A percentile compares a stretch with the other conserved stretches of the same genome.
phyloP scores from a whole-genome alignment of 2,113 vertebrate species.

The Mugil cephalus region DNA sequence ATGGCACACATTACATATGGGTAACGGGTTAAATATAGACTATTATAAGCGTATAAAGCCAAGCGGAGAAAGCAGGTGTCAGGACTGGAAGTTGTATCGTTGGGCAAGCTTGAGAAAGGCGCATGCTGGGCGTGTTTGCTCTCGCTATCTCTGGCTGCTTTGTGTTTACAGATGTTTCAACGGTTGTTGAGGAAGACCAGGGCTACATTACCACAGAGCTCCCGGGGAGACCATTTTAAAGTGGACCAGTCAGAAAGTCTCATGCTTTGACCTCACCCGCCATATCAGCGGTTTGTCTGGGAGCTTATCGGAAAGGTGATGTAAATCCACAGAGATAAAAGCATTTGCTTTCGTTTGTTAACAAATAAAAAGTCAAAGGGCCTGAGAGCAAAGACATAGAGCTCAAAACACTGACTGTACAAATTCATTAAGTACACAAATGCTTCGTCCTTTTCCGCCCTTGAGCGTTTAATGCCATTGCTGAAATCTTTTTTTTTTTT shows the following conservation, averaged over 20 bases:
- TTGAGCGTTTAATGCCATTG: not conserved
- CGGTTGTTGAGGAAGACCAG: conserved; percentile 60
- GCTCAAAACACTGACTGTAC: conserved; percentile 3
- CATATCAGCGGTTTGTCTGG: conserved; percentile 37
- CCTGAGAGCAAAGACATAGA: conserved; percentile 24
- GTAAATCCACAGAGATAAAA: conserved; percentile 29
- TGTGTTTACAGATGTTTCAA: conserved; percentile 74
- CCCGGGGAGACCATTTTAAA: conserved; percentile 27
- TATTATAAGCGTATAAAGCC: not conserved
- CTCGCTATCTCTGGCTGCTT: conserved; percentile 57
- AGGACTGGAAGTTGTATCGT: conserved; percentile 2
- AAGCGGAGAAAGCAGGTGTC: conserved; percentile 26
- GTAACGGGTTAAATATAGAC: too few species aligned
- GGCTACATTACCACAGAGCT: conserved; percentile 10
- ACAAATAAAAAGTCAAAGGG: conserved; percentile 40
- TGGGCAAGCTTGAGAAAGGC: conserved; percentile 50
- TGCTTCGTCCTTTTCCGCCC: not conserved
- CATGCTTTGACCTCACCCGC: conserved; percentile 27
- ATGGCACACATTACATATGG: too few species aligned
- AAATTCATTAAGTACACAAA: not conserved
- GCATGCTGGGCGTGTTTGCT: conserved; percentile 62
- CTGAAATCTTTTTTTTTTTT: not conserved
- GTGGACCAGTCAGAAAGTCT: conserved; percentile 14
- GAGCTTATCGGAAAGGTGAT: conserved; percentile 43
- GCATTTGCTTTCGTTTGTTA: conserved; percentile 20